Base-by-base conservation (phyloP, 2,888 invertebrate genomes). In the Urechis unicinctus region DNA sequence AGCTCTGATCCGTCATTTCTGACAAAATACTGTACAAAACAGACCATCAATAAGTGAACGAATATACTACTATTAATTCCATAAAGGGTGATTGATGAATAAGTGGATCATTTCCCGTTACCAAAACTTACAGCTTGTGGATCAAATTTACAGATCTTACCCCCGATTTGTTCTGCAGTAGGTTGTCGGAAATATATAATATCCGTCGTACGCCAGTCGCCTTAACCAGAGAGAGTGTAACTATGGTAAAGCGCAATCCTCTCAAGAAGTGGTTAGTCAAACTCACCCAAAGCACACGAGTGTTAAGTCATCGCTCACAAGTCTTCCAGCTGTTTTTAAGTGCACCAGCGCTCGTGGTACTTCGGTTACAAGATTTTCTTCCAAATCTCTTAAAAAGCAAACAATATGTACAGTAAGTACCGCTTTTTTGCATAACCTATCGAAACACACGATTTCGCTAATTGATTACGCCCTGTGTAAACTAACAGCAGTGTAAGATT, bases 61-160 rank as follows among this genome's bases (percentile, higher is more conserved):
- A 36, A 36, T 17, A 13, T 17, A 36, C 17, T 17, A 9, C 36
- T 36, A 9, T 36, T 36, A 36, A 36, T 36, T 9, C 9, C 28
- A 22, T 36, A 9, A 21, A n/a, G 2, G 41, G 3, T 24, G 13
- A 28, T 48, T 25, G 48, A 13, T 28, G n/a, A n/a, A n/a, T n/a
- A n/a, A n/a, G n/a, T n/a, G n/a, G n/a, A n/a, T n/a, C n/a, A n/a
- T n/a, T n/a, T n/a, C n/a, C n/a, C n/a, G n/a, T n/a, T n/a, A n/a
- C 2, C 24, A 13, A 48, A 17, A 85, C 88, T 85, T 82, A 89
- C 89, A 90, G 82, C 81, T 88, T 88, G 69, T 86, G 84, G 48
- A 91, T 86, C 66, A 94, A 82, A 72, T 91, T 90, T 43, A 94
- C 81, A 42, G 88, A 84, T 61, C 85, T 82, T 54, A 94, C 83